These are phyloP conservation scores for Ostrea denselamellosa DNA, from an alignment of 1,140 invertebrate species.

Conservation along the genomic window DNA sequence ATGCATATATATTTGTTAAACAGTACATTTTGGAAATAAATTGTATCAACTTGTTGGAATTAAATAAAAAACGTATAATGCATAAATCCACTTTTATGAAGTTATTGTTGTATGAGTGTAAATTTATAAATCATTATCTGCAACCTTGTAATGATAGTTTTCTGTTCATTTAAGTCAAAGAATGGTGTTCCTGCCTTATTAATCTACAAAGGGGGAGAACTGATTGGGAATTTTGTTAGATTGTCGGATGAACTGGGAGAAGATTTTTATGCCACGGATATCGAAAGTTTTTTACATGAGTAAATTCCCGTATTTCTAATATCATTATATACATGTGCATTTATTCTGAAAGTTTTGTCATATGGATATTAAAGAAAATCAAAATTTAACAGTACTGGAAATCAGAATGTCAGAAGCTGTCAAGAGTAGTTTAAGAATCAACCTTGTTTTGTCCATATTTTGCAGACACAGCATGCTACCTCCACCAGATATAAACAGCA, in stretches of 20 bases:
- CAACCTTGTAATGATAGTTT: neutral
- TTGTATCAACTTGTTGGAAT: no score
- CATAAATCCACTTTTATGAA: no score
- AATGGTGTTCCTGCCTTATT: constrained; percentile 94
- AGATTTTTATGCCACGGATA: constrained; percentile 93
- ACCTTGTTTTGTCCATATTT: constrained; percentile 19
- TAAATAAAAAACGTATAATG: no score
- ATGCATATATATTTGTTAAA: no score
- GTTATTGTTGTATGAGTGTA: no score
- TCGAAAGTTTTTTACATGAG: constrained; percentile 94
- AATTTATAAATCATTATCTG: neutral
- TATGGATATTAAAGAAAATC: neutral
- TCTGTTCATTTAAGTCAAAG: constrained; percentile 81
- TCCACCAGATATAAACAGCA: constrained; percentile 55
- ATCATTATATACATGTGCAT: neutral
- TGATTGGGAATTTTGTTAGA: constrained; percentile 95
- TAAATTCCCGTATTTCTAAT: constrained; percentile 61
- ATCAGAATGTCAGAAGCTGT: neutral
- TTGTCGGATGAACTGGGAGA: constrained; percentile 91
- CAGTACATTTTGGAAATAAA: no score
- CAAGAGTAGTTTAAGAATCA: neutral
- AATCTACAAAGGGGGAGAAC: constrained; percentile 92
- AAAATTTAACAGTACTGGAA: neutral
- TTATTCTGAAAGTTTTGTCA: neutral
- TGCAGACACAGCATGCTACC: constrained; percentile 67